phyloP scores from a whole-genome alignment of 2,797 vertebrate genomes.

The Lithobates pipiens region DNA sequence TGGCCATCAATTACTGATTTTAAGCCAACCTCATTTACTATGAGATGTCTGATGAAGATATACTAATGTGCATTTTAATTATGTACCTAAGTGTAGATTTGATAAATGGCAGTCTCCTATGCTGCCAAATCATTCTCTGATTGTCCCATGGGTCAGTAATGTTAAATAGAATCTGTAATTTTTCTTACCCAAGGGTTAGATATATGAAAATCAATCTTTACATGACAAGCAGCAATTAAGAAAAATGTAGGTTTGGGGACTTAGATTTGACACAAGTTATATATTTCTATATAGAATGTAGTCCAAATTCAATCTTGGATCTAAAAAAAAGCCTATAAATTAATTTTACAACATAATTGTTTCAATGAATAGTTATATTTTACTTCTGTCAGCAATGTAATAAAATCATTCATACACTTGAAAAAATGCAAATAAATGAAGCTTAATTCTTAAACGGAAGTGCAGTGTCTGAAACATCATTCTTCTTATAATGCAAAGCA shows the following conservation, averaged over 20 bases:
- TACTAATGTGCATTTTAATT: constrained; percentile 47
- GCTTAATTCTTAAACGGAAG: neutral
- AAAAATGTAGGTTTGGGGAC: constrained; percentile 3
- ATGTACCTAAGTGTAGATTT: constrained; percentile 18
- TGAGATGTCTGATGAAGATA: constrained; percentile 16
- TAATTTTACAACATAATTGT: constrained; percentile 12
- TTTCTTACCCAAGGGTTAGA: constrained; percentile 27
- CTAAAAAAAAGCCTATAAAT: neutral
- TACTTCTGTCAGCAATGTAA: neutral
- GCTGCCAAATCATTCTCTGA: constrained; percentile 53
- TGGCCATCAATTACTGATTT: constrained; percentile 2
- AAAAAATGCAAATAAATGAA: constrained; percentile 11
- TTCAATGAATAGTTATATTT: neutral
- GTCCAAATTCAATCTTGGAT: neutral
- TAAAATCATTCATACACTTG: neutral
- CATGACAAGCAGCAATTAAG: constrained; percentile 38
- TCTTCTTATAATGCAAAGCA: neutral
- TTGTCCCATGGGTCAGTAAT: constrained; percentile 36
- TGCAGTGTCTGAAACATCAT: neutral
- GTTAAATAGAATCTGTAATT: constrained; percentile 48
- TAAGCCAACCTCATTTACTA: neutral
- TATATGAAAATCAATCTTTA: constrained; percentile 46
- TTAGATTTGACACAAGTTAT: neutral
- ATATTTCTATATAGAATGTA: constrained; percentile 27
- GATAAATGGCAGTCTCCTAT: constrained; percentile 23